A percentile compares a stretch with the other conserved stretches of the same genome.
Evolutionary conservation across 2,797 vertebrate genomes (phyloP).

Genomic region (Clamator glandarius): DNA sequence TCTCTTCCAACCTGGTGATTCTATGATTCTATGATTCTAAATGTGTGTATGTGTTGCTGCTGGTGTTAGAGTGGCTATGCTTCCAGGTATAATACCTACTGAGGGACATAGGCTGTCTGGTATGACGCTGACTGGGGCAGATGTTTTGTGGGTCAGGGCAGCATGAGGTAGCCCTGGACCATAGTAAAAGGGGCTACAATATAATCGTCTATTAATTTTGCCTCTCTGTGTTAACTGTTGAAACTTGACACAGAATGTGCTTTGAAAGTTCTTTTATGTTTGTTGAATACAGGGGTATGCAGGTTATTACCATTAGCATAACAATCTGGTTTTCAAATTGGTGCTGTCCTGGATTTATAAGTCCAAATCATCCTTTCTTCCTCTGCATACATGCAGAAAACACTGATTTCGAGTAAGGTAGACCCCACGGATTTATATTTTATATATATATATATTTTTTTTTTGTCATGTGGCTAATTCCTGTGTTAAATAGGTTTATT

Average conservation of each 20-base stretch:
- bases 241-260: not conserved
- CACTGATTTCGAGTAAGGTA: not conserved
- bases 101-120: not conserved
- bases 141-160: not conserved
- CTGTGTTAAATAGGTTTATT: not conserved
- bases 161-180: fast-evolving
- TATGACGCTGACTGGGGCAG: not conserved
- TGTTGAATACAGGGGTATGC: not conserved
- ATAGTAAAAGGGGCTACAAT: not conserved
- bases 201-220: not conserved
- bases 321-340: constrained; percentile 5
- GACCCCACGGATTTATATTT: not conserved
- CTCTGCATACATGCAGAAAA: not conserved
- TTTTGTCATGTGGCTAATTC: not conserved
- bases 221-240: not conserved
- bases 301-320: not conserved
- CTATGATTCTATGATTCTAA: too few species aligned
- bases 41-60: not conserved
- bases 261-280: not conserved
- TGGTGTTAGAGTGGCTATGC: fast-evolving
- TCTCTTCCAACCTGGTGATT: too few species aligned
- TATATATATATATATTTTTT: not conserved
- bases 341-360: not conserved
- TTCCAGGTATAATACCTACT: not conserved
- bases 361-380: not conserved